Base-by-base conservation (phyloP, 2,113 vertebrate species). In the Speoplatyrhinus poulsoni region DNA sequence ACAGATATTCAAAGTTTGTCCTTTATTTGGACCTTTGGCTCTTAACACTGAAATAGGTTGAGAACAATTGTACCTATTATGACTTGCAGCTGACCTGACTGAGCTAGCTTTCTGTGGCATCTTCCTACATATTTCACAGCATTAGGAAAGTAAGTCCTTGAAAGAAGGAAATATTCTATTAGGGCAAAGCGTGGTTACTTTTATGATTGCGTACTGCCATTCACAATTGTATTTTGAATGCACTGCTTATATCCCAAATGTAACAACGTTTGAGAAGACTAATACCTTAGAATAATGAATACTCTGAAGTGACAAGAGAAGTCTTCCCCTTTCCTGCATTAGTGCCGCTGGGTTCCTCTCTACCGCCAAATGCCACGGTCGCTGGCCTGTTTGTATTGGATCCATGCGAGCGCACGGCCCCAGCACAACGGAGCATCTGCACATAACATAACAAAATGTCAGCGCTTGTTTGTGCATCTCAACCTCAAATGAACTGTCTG, bases 51-150 rank as follows among this genome's bases (percentile, higher is more conserved):
- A 46, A 62, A 70, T 53, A 49, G 3, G 66, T 65, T 71, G 57
- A 63, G 64, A 64, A 53, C 67, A 19, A 62, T 11, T 17, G 64
- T 77, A 79, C 66, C 65, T 64, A 71, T 63, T 56, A 59, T 75
- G 36, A 63, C 70, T 19, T 50, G 53, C 11, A 36, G 33, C 72
- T 66, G 61, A 77, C 71, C 80, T 65, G 73, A 79, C 74, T 54
- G 62, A 17, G 73, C 57, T 32, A 77, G 67, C 57, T 75, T 62
- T 13, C 70, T 49, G 17, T 50, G 46, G 46, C 61, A 63, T 70
- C n/a, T 53, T 65, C 57, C 67, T 74, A 74, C 8, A 84, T 46
- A 84, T 82, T 90, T 90, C 87, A 90, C 85, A 90, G 86, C 82
- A 85, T 84, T 68, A 81, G 83, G 60, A 52, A 58, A 54, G 71